Conservation (phyloP, 2,113 vertebrate species). For the Pandion haliaetus region DNA sequence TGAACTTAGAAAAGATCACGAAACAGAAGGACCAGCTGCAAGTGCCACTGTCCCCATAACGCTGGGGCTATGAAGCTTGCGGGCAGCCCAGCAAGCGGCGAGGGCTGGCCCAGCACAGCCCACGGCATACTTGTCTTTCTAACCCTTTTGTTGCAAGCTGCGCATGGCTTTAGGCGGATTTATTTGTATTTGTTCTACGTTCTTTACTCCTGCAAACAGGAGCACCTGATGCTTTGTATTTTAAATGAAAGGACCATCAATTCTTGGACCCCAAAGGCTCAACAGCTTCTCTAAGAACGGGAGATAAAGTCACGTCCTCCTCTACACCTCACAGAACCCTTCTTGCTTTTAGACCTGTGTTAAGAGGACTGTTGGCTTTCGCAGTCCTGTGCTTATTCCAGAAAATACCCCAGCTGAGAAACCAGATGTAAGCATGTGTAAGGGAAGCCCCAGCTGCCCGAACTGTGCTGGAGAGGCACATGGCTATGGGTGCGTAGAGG, state of each 20-base stretch:
- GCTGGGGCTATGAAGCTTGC: rapidly evolving
- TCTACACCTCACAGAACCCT: neutral
- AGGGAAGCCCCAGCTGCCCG: neutral
- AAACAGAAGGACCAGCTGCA: neutral
- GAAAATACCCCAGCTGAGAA: neutral
- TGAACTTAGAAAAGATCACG: neutral
- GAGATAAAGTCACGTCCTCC: neutral
- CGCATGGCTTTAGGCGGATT: neutral
- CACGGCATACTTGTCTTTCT: neutral
- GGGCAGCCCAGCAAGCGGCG: neutral
- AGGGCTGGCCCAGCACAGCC: neutral
- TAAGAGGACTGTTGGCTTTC: neutral
- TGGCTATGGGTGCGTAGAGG: neutral
- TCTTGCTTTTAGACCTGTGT: neutral
- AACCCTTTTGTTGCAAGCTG: neutral
- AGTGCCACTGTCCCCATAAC: neutral
- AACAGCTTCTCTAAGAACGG: neutral
- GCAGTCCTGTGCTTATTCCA: neutral
- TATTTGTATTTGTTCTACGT: neutral
- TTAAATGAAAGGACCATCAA: neutral
- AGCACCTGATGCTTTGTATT: neutral
- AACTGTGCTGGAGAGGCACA: neutral
- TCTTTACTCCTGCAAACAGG: neutral
- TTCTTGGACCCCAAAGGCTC: neutral
- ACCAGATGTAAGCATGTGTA: rapidly evolving